phyloP scores from a whole-genome alignment of 2,888 invertebrate genomes.

The Spodoptera littoralis region DNA sequence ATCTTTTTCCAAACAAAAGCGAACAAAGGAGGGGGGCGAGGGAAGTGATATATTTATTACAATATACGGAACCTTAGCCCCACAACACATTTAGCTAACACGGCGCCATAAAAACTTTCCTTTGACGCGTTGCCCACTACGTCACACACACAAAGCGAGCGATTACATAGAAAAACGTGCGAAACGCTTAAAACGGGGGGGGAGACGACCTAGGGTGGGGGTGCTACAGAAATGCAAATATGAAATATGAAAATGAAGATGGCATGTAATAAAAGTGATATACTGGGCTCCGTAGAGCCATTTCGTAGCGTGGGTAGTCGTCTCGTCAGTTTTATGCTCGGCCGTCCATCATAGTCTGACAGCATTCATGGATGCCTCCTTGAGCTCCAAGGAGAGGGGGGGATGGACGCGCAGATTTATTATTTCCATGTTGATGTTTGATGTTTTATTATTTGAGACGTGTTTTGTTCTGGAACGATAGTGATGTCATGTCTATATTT shows the following conservation, averaged over 20 bases:
- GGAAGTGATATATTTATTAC: not conserved
- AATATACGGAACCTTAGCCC: conserved; percentile 57
- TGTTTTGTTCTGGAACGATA: conserved; percentile 41
- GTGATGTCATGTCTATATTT: conserved; percentile 10
- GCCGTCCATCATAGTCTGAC: conserved; percentile 92
- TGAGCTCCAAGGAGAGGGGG: conserved; percentile 65
- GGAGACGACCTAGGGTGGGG: conserved; percentile 55
- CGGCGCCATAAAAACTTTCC: conserved; percentile 70
- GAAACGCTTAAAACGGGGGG: conserved; percentile 80
- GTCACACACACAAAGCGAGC: conserved; percentile 78
- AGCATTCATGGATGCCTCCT: conserved; percentile 89
- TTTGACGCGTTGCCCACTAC: conserved; percentile 74
- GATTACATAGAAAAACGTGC: conserved; percentile 86
- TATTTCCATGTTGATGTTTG: conserved; percentile 82
- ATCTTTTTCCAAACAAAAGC: not conserved
- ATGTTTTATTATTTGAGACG: conserved; percentile 71
- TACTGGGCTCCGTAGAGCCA: conserved; percentile 93
- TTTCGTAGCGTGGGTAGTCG: conserved; percentile 91
- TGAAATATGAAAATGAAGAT: conserved; percentile 91
- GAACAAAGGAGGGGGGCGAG: conserved; percentile 7
- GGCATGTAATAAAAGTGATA: conserved; percentile 94
- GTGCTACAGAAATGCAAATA: conserved; percentile 87
- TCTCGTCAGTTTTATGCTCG: conserved; percentile 93
- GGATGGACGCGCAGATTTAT: conserved; percentile 78
- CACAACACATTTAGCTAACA: conserved; percentile 45